phyloP scores from a whole-genome alignment of 2,888 invertebrate species.

The Rotaria macrura region DNA sequence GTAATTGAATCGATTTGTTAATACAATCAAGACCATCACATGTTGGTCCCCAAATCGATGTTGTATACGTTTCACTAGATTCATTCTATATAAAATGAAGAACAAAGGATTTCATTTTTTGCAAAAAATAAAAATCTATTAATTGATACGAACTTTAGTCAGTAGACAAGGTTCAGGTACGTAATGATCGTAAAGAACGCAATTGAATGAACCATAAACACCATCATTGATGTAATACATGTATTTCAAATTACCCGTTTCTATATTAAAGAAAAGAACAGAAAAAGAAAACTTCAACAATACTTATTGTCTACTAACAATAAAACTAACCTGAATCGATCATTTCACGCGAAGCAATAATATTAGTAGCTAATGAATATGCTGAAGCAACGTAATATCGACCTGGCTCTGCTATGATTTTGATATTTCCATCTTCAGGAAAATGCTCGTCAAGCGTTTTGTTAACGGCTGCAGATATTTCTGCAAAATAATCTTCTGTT shows the following conservation, averaged over 20 bases:
- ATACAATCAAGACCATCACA: conserved; percentile 83
- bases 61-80: neutral
- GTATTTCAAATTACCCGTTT: conserved; percentile 37
- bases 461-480: conserved; percentile 72
- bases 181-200: conserved; percentile 84
- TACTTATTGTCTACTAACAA: neutral
- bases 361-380: conserved; percentile 74
- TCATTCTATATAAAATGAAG: neutral
- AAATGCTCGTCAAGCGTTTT: conserved; percentile 69
- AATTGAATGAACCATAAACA: conserved; percentile 96
- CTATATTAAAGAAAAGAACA: neutral
- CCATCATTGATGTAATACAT: conserved; percentile 99
- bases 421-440: conserved; percentile 59
- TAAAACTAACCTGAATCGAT: conserved; percentile 34
- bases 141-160: neutral
- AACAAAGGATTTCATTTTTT: no score
- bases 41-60: conserved; percentile 79
- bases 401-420: conserved; percentile 88
- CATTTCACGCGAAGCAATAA: conserved; percentile 68
- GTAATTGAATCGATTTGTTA: conserved; percentile 60
- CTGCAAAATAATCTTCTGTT: conserved; percentile 39
- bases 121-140: no score
- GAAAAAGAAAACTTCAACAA: neutral
- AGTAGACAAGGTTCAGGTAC: conserved; percentile 63
- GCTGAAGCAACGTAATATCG: conserved; percentile 89